These are phyloP conservation scores for Diabrotica undecimpunctata DNA, from an alignment of 1,140 invertebrate species.

Conservation along the genomic window DNA sequence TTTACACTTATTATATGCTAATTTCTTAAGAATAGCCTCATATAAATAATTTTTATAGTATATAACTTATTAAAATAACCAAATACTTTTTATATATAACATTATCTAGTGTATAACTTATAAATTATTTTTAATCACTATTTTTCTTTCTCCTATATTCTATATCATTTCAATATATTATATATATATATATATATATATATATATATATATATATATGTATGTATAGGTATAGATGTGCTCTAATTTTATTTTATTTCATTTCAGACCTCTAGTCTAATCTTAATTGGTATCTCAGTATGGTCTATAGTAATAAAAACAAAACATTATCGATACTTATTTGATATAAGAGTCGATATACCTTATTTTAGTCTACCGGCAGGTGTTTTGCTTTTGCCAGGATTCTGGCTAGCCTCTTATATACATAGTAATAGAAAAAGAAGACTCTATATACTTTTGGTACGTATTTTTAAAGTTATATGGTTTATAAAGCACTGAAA, in stretches of 20 bases:
- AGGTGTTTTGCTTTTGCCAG: neutral
- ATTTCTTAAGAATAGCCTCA: too few species aligned
- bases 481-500: neutral
- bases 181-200: too few species aligned
- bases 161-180: too few species aligned
- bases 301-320: slow-evolving; percentile 14
- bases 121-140: too few species aligned
- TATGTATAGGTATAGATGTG: too few species aligned
- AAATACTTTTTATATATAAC: too few species aligned
- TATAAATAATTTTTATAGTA: too few species aligned
- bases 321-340: slow-evolving; percentile 4
- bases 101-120: too few species aligned
- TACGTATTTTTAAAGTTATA: neutral
- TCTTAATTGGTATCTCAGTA: slow-evolving; percentile 6
- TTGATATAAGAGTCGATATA: slow-evolving; percentile 11
- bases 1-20: too few species aligned
- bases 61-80: too few species aligned
- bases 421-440: slow-evolving; percentile 7
- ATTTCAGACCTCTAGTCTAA: slow-evolving; percentile 8
- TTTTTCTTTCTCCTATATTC: too few species aligned
- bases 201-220: too few species aligned
- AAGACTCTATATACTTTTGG: slow-evolving; percentile 1
- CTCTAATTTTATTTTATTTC: neutral
- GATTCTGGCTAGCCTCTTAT: neutral
- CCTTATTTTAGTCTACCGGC: slow-evolving; percentile 13